phyloP scores from a whole-genome alignment of 2,113 vertebrate species.

The Trogon surrucura region DNA sequence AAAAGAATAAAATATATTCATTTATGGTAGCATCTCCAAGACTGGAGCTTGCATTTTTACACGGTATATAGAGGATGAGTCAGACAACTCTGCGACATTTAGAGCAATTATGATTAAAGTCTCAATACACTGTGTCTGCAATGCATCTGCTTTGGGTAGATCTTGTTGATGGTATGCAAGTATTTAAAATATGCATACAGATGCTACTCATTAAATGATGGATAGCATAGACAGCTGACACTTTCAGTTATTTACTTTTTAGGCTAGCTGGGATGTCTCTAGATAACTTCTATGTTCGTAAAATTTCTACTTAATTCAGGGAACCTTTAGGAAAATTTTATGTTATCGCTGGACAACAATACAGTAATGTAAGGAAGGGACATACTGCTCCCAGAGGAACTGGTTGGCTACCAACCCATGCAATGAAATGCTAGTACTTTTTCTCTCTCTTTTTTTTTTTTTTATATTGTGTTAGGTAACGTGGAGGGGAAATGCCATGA shows the following conservation, averaged over 20 bases:
- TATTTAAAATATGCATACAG: slow-evolving; percentile 42
- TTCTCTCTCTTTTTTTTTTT: not conserved
- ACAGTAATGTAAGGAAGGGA: not conserved
- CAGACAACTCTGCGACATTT: slow-evolving; percentile 50
- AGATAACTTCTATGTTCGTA: not conserved
- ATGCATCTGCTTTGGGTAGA: slow-evolving; percentile 53
- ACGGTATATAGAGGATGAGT: slow-evolving; percentile 35
- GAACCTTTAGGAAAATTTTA: not conserved
- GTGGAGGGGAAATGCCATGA: not conserved
- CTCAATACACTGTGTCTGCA: slow-evolving; percentile 34
- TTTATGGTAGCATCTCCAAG: not conserved
- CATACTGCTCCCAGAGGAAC: not conserved
- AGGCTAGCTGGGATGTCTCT: not conserved
- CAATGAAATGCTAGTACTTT: not conserved
- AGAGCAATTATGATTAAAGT: slow-evolving; percentile 58
- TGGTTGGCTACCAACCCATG: not conserved
- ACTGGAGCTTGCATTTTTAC: slow-evolving; percentile 52
- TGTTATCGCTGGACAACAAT: not conserved
- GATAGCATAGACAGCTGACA: not conserved
- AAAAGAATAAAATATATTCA: not conserved
- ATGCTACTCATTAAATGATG: slow-evolving; percentile 30
- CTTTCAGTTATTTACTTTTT: not conserved
- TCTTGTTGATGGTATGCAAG: slow-evolving; percentile 35
- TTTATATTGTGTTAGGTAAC: not conserved
- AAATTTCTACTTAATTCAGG: not conserved